Percentiles rank a stretch among this genome's conserved stretches.
These are phyloP conservation scores for Nymphalis polychloros DNA, from an alignment of 2,888 invertebrate genomes.

Conservation along the genomic window DNA sequence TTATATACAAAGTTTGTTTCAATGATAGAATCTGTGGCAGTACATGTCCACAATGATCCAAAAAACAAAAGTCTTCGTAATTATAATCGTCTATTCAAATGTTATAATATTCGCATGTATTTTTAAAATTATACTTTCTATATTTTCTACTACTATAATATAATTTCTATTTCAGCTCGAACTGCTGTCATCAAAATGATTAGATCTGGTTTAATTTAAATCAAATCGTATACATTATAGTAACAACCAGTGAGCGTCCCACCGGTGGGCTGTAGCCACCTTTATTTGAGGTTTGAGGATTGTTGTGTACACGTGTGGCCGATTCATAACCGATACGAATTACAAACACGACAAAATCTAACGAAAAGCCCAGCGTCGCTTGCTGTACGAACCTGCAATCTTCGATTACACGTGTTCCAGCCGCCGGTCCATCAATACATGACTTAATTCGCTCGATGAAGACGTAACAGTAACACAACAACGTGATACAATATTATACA, in stretches of 20 bases:
- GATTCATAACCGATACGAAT: too few species aligned
- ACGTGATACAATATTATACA: slow-evolving; percentile 21
- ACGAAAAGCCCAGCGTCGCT: background rate
- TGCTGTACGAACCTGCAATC: too few species aligned
- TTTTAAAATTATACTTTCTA: slow-evolving; percentile 5
- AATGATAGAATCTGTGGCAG: too few species aligned
- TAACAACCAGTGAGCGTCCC: too few species aligned
- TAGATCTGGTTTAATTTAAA: background rate
- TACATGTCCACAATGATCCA: too few species aligned
- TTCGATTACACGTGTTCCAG: too few species aligned
- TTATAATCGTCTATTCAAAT: background rate
- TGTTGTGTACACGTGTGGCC: background rate
- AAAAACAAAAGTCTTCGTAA: too few species aligned
- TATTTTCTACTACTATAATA: too few species aligned
- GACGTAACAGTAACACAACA: slow-evolving; percentile 7
- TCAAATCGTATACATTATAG: background rate
- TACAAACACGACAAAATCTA: background rate
- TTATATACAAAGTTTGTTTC: too few species aligned
- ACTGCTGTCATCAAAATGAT: slow-evolving; percentile 3
- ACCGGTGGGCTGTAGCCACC: too few species aligned
- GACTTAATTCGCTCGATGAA: background rate
- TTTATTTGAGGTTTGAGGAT: background rate
- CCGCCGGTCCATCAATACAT: background rate
- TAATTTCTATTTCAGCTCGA: background rate
- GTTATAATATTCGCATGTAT: background rate